phyloP scores from a whole-genome alignment of 2,113 vertebrate genomes.

The Pelmatolapia mariae region DNA sequence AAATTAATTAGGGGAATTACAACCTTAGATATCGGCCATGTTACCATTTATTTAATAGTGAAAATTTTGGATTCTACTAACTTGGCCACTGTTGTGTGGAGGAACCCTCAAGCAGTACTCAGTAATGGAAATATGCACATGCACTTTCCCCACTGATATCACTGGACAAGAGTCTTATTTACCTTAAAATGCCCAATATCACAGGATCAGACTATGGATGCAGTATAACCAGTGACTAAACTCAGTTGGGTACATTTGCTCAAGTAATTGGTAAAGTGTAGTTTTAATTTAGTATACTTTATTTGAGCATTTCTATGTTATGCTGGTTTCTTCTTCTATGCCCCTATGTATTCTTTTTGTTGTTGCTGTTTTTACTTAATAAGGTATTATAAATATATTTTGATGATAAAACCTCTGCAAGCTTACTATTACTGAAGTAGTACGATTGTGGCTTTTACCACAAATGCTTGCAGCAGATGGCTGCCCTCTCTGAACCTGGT shows the following conservation, averaged over 20 bases:
- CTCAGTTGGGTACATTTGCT: not conserved
- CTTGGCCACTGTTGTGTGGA: not conserved
- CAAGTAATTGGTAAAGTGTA: not conserved
- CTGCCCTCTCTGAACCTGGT: not conserved
- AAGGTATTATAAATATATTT: not conserved
- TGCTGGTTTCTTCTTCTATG: not conserved
- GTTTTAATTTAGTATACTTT: not conserved
- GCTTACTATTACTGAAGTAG: not conserved
- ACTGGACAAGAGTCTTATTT: not conserved
- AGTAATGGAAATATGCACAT: not conserved
- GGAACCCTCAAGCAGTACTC: not conserved
- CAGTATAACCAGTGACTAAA: not conserved
- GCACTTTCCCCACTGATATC: not conserved
- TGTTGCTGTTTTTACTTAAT: not conserved
- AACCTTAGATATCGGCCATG: not conserved
- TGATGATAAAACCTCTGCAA: not conserved
- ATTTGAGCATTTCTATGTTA: not conserved
- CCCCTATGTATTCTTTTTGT: not conserved
- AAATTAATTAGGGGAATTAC: not conserved
- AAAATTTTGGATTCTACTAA: not conserved
- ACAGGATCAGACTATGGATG: not conserved
- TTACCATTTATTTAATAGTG: not conserved
- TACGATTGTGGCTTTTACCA: not conserved
- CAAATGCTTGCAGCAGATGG: not conserved
- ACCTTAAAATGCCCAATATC: not conserved